phyloP scores from a whole-genome alignment of 1,140 invertebrate species.

The Scaptomyza hsui region DNA sequence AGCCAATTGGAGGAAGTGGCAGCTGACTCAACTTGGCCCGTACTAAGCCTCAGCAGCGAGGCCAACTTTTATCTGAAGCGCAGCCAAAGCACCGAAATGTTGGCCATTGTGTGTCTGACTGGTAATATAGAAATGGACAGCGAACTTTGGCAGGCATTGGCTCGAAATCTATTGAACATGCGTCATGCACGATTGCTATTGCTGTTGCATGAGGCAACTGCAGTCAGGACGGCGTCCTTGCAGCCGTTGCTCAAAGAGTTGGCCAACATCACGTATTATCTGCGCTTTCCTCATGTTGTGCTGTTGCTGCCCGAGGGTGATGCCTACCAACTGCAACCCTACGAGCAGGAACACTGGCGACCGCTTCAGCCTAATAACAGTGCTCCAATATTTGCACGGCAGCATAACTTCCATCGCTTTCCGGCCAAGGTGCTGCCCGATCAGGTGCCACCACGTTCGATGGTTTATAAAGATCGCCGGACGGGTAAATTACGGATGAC shows the following conservation, averaged over 20 bases:
- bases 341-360: slow-evolving; percentile 27
- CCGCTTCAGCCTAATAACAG: background rate
- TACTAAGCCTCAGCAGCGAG: slow-evolving; percentile 35
- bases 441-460: slow-evolving; percentile 43
- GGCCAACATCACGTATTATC: background rate
- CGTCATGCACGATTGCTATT: slow-evolving; percentile 45
- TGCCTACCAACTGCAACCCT: slow-evolving; percentile 50
- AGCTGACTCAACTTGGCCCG: slow-evolving; percentile 7
- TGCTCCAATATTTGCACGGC: slow-evolving; percentile 21
- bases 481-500: slow-evolving; percentile 13
- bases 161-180: slow-evolving; percentile 57
- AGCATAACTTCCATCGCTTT: slow-evolving; percentile 28
- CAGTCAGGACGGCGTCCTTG: background rate
- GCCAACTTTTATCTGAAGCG: slow-evolving; percentile 26
- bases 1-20: slow-evolving; percentile 3
- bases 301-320: background rate
- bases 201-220: slow-evolving; percentile 9
- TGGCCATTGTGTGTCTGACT: slow-evolving; percentile 43
- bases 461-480: slow-evolving; percentile 35
- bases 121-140: slow-evolving; percentile 14
- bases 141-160: slow-evolving; percentile 55
- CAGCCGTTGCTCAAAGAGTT: background rate
- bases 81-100: slow-evolving; percentile 42
- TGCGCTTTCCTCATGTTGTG: slow-evolving; percentile 40
- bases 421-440: slow-evolving; percentile 47